These are phyloP conservation scores for Drosophila algonquin DNA, from an alignment of 2,888 invertebrate species.

Conservation along the genomic window DNA sequence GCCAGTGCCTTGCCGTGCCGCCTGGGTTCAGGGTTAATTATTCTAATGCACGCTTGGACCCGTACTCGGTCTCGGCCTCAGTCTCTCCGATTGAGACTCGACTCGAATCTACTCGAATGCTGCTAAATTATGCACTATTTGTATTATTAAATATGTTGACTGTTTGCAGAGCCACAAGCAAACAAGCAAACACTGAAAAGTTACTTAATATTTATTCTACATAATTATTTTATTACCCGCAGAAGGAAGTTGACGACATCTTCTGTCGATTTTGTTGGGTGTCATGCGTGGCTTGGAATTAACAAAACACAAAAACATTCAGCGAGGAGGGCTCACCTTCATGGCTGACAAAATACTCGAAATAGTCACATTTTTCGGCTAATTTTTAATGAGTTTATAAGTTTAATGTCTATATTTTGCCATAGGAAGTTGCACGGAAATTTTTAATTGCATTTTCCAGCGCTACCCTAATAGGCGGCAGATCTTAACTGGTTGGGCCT, in stretches of 20 bases:
- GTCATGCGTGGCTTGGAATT: slow-evolving; percentile 74
- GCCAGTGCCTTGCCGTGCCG: slow-evolving; percentile 4
- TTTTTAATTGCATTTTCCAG: slow-evolving; percentile 4
- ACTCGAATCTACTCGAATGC: slow-evolving; percentile 1
- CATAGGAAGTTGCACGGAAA: slow-evolving; percentile 14
- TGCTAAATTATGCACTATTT: slow-evolving; percentile 75
- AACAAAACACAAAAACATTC: slow-evolving; percentile 25
- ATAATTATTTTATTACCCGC: slow-evolving; percentile 71
- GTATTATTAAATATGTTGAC: slow-evolving; percentile 57
- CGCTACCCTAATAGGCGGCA: background rate
- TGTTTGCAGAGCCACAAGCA: background rate
- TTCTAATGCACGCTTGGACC: slow-evolving; percentile 61
- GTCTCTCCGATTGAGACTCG: slow-evolving; percentile 27
- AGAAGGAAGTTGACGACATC: slow-evolving; percentile 78
- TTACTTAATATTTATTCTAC: slow-evolving; percentile 77
- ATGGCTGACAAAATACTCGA: slow-evolving; percentile 70
- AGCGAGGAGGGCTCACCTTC: slow-evolving; percentile 54
- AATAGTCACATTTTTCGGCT: slow-evolving; percentile 43
- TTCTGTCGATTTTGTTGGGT: slow-evolving; percentile 62
- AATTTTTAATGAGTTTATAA: slow-evolving; percentile 59
- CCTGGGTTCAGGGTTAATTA: slow-evolving; percentile 70
- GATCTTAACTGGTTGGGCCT: slow-evolving; percentile 1
- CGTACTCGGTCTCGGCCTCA: background rate
- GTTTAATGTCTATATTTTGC: slow-evolving; percentile 70
- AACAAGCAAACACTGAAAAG: slow-evolving; percentile 6